phyloP scores from a whole-genome alignment of 2,888 invertebrate genomes.

The Craniophora ligustri region DNA sequence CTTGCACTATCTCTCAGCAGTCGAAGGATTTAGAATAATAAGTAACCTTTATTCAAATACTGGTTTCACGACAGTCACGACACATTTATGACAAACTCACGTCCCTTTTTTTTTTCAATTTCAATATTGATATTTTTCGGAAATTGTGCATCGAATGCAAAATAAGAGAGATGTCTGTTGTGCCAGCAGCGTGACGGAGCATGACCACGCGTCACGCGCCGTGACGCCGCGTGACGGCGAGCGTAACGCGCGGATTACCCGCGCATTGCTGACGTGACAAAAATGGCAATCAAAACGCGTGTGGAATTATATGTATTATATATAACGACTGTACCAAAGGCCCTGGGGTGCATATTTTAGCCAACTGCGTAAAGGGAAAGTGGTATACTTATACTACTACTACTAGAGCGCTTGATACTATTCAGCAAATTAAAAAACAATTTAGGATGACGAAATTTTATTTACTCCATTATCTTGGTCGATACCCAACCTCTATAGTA shows the following conservation, averaged over 20 bases:
- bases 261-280: slow-evolving; percentile 34
- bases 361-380: too few relatives aligned
- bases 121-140: slow-evolving; percentile 41
- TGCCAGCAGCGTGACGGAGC: slow-evolving; percentile 18
- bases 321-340: slow-evolving; percentile 10
- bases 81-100: slow-evolving; percentile 22
- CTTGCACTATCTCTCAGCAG: too few relatives aligned
- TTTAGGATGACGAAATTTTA: too few relatives aligned
- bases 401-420: too few relatives aligned
- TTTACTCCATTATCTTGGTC: too few relatives aligned
- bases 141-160: slow-evolving; percentile 31
- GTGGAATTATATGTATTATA: slow-evolving; percentile 17
- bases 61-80: slow-evolving; percentile 9
- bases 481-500: too few relatives aligned
- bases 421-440: too few relatives aligned
- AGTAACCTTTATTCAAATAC: too few relatives aligned
- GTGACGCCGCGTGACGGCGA: slow-evolving; percentile 17
- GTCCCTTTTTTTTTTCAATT: slow-evolving; percentile 30
- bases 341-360: too few relatives aligned
- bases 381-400: too few relatives aligned
- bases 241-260: slow-evolving; percentile 27
- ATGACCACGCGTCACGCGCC: not conserved
- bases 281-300: slow-evolving; percentile 25
- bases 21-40: too few relatives aligned
- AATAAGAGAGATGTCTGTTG: slow-evolving; percentile 37